Evolutionary conservation across 2,113 vertebrate species (phyloP).

Genomic region (Romanogobio albipinnatus): DNA sequence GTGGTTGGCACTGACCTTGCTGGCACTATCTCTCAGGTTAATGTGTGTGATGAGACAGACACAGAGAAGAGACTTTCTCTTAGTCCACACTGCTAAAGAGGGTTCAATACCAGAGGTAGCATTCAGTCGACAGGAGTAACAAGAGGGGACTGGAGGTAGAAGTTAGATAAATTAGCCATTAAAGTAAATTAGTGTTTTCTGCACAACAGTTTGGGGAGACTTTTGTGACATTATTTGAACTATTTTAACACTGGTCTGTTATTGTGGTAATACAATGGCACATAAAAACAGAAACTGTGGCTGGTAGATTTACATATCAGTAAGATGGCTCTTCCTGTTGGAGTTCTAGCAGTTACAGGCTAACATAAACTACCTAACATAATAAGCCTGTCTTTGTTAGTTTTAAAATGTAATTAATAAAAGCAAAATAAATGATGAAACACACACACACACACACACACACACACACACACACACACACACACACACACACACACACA

Average conservation of each 20-base stretch:
- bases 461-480: neutral
- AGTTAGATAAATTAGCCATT: constrained; percentile 18
- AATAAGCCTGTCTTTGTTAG: no score
- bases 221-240: neutral
- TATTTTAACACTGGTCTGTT: neutral
- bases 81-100: constrained; percentile 14
- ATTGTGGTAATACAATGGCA: neutral
- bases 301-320: neutral
- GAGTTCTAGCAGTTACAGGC: neutral
- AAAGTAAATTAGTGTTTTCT: constrained; percentile 5
- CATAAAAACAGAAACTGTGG: neutral
- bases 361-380: neutral
- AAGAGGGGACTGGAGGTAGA: neutral
- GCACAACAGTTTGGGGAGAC: neutral
- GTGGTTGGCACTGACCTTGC: constrained; percentile 22
- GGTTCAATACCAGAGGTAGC: constrained; percentile 13
- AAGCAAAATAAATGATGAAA: neutral
- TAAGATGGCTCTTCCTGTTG: neutral
- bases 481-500: no score
- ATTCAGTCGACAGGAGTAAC: constrained; percentile 4
- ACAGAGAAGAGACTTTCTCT: constrained; percentile 3
- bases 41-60: constrained; percentile 35
- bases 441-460: no score
- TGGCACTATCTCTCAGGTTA: constrained; percentile 41
- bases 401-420: neutral